Percentiles rank a stretch among this genome's conserved stretches.
Evolutionary conservation across 2,113 vertebrate genomes (phyloP).

Genomic region (Psettodes erumei): DNA sequence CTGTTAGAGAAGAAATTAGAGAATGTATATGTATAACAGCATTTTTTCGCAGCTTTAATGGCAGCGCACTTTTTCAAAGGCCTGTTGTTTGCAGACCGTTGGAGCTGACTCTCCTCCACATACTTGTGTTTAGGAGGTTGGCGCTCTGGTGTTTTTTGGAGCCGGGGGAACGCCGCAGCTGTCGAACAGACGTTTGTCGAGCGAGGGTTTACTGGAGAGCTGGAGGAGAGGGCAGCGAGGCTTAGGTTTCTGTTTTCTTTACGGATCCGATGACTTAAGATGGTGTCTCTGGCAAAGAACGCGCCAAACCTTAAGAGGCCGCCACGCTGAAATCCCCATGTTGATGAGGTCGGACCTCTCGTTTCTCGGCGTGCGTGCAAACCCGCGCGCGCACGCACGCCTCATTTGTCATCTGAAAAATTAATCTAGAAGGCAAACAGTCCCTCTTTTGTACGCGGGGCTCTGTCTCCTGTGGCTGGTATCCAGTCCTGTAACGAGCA

Average conservation of each 20-base stretch:
- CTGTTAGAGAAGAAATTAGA: constrained; percentile 27
- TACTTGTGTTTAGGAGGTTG: constrained; percentile 71
- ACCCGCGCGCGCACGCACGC: constrained; percentile 13
- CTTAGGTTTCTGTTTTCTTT: constrained; percentile 80
- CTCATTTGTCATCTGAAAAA: constrained; percentile 76
- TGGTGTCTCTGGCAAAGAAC: constrained; percentile 52
- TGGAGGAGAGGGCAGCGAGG: constrained; percentile 48
- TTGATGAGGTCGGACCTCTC: constrained; percentile 16
- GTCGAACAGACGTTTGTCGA: constrained; percentile 72
- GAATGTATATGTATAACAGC: background rate
- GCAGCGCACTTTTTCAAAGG: constrained; percentile 41
- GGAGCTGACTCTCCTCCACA: constrained; percentile 64
- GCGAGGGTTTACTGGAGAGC: constrained; percentile 58
- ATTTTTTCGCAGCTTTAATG: constrained; percentile 41
- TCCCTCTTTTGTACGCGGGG: constrained; percentile 65
- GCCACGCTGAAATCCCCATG: constrained; percentile 7
- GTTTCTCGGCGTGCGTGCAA: background rate
- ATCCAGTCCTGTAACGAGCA: constrained; percentile 77
- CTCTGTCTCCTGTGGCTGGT: constrained; percentile 65
- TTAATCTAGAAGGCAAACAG: constrained; percentile 77
- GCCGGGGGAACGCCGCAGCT: constrained; percentile 67
- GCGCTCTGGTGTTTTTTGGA: constrained; percentile 60
- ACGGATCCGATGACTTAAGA: constrained; percentile 71
- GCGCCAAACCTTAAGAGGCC: constrained; percentile 40
- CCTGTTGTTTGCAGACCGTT: constrained; percentile 63